A percentile compares a stretch with the other conserved stretches of the same genome.
These are phyloP conservation scores for Pasiphila rectangulata DNA, from an alignment of 2,888 invertebrate species.

Conservation along the genomic window DNA sequence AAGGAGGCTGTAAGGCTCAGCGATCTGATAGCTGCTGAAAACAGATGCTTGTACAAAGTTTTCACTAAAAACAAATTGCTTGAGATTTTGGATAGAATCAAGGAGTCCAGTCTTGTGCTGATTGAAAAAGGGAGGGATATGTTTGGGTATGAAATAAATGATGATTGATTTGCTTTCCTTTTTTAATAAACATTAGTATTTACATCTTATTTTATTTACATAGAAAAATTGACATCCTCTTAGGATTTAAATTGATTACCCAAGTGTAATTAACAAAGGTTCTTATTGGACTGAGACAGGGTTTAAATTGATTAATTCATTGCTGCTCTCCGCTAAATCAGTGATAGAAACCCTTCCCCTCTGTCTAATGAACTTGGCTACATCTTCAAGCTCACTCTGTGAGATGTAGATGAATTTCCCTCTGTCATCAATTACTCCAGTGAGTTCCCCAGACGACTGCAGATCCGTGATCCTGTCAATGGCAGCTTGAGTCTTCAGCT, in stretches of 20 bases:
- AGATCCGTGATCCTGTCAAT: slow-evolving; percentile 93
- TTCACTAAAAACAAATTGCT: slow-evolving; percentile 88
- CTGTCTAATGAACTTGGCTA: slow-evolving; percentile 97
- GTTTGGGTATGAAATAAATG: slow-evolving; percentile 85
- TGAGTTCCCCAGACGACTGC: slow-evolving; percentile 90
- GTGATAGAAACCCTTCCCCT: slow-evolving; percentile 96
- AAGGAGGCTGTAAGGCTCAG: slow-evolving; percentile 85
- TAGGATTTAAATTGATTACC: slow-evolving; percentile 1
- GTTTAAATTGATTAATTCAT: slow-evolving; percentile 92
- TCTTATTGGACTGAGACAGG: slow-evolving; percentile 70
- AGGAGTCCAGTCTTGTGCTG: slow-evolving; percentile 88
- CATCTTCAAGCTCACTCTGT: slow-evolving; percentile 91
- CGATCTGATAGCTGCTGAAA: slow-evolving; percentile 89
- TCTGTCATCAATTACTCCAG: slow-evolving; percentile 98
- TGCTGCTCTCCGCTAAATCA: slow-evolving; percentile 97
- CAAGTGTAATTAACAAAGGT: slow-evolving; percentile 2
- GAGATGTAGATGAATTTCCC: slow-evolving; percentile 99
- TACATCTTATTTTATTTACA: slow-evolving; percentile 42
- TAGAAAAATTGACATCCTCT: slow-evolving; percentile 28
- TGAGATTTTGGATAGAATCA: slow-evolving; percentile 87
- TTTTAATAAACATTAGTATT: slow-evolving; percentile 56
- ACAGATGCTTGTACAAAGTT: slow-evolving; percentile 89
- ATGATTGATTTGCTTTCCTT: slow-evolving; percentile 40
- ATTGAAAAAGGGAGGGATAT: slow-evolving; percentile 90
- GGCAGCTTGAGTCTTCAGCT: slow-evolving; percentile 92